These are phyloP conservation scores for Odontesthes bonariensis DNA, from an alignment of 2,113 vertebrate species.

Conservation along the genomic window DNA sequence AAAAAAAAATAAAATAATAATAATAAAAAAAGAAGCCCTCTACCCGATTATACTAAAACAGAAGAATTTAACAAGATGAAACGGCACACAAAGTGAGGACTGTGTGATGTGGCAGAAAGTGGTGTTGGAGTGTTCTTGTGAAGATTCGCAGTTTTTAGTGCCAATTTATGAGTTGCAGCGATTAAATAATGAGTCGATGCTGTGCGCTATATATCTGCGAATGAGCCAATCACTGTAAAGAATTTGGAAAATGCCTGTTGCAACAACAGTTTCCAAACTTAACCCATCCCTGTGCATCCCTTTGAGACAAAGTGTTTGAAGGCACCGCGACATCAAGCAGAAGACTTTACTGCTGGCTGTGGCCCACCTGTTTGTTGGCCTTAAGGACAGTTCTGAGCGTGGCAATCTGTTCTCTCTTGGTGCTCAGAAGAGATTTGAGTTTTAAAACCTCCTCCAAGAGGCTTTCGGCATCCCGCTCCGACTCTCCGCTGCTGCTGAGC, in stretches of 20 bases:
- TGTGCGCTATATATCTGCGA: neutral
- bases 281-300: too few species aligned
- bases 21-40: too few species aligned
- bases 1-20: too few species aligned
- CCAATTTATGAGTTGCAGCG: neutral
- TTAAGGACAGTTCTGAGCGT: constrained; percentile 90
- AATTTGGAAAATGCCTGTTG: too few species aligned
- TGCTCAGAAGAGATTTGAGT: constrained; percentile 88
- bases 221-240: neutral
- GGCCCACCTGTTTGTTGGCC: constrained; percentile 88
- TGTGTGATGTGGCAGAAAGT: neutral
- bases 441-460: constrained; percentile 88
- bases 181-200: neutral
- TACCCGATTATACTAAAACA: too few species aligned
- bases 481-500: constrained; percentile 67
- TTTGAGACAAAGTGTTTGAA: too few species aligned
- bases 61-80: neutral
- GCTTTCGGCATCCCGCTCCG: constrained; percentile 83
- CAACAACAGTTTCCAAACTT: too few species aligned
- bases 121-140: too few species aligned
- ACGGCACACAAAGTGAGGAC: neutral
- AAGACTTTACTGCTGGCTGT: neutral
- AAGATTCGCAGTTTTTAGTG: neutral
- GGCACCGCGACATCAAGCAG: neutral
- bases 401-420: constrained; percentile 89